These are phyloP conservation scores for Cheilosia vernalis DNA, from an alignment of 2,888 invertebrate species.

Conservation along the genomic window DNA sequence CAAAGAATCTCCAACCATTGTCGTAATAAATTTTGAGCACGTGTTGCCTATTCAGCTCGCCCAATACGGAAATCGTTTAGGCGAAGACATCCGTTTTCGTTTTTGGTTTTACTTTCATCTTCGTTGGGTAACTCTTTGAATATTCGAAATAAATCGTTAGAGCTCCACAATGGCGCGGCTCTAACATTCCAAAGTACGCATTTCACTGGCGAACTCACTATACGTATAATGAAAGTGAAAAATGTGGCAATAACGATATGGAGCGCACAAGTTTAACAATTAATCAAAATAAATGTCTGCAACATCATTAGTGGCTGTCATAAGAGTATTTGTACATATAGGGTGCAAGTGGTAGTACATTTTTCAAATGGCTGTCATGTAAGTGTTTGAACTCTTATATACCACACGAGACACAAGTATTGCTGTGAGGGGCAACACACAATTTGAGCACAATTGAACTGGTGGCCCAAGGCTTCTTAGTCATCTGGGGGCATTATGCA, in stretches of 20 bases:
- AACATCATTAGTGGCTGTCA: conserved; percentile 2
- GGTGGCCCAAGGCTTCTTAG: too few species aligned
- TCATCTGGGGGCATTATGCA: too few species aligned
- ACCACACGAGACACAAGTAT: too few species aligned
- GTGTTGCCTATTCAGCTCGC: neutral
- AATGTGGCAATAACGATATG: neutral
- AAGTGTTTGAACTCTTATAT: too few species aligned
- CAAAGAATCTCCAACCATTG: neutral
- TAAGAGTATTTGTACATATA: too few species aligned
- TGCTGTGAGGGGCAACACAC: too few species aligned
- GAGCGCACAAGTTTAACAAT: neutral
- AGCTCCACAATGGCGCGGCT: neutral
- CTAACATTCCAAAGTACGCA: neutral
- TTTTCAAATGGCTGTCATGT: too few species aligned
- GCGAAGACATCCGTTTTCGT: neutral
- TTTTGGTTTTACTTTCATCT: neutral
- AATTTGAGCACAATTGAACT: too few species aligned
- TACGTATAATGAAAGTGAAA: neutral
- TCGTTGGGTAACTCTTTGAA: neutral
- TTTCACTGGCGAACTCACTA: neutral
- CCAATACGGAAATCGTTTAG: neutral
- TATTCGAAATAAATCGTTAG: neutral
- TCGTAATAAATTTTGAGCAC: neutral
- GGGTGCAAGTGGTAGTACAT: too few species aligned
- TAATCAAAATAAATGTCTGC: neutral